Evolutionary conservation across 2,113 vertebrate species (phyloP).

Genomic region (Urocolius indicus): DNA sequence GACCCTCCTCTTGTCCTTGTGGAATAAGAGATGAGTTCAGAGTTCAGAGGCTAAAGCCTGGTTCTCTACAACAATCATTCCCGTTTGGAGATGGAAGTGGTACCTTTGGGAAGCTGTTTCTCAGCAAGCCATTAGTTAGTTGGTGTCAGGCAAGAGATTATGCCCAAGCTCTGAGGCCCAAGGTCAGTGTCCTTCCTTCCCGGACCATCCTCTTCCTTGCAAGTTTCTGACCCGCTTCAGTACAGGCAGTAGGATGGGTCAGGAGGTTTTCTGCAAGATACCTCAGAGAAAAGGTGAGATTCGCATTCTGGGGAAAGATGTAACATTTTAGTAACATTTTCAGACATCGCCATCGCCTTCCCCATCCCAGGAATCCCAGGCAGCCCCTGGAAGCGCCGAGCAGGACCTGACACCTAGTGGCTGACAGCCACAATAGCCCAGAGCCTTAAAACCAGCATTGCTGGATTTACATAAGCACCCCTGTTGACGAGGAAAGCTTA

Average conservation of each 20-base stretch:
- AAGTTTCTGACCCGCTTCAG: background rate
- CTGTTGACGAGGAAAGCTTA: background rate
- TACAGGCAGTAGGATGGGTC: background rate
- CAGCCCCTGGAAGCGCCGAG: background rate
- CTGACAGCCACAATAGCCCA: background rate
- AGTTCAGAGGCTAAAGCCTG: background rate
- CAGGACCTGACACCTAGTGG: constrained; percentile 55
- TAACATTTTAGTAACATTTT: background rate
- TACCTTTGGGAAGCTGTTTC: background rate
- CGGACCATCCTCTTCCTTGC: background rate
- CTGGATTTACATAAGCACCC: rapidly evolving
- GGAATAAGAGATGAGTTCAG: background rate
- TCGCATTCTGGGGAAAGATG: background rate
- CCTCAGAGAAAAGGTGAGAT: background rate
- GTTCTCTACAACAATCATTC: background rate
- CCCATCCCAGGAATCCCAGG: rapidly evolving
- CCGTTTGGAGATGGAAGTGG: rapidly evolving
- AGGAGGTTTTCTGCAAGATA: background rate
- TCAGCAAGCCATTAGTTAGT: rapidly evolving
- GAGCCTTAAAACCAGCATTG: no score
- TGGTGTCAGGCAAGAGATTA: rapidly evolving
- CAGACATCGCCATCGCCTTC: rapidly evolving
- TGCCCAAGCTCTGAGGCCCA: background rate
- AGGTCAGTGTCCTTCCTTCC: background rate
- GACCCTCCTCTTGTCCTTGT: background rate